These are phyloP conservation scores for Brachyalestes nurse DNA, from an alignment of 2,797 vertebrate genomes.

Conservation along the genomic window DNA sequence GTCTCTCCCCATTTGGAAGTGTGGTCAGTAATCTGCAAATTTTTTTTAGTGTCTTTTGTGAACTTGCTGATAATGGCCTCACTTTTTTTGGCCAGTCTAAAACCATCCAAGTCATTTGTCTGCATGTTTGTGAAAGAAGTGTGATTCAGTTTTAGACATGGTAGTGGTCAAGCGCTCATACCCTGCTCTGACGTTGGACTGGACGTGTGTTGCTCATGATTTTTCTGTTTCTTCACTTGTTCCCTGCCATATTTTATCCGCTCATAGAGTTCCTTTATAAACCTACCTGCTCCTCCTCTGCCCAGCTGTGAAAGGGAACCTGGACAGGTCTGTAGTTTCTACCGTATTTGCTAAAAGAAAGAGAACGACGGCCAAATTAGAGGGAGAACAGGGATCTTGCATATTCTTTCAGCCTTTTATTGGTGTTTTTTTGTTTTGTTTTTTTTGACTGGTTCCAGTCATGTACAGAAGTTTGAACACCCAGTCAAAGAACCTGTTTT, in stretches of 20 bases:
- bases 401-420: background rate
- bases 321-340: slow-evolving; percentile 6
- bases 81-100: background rate
- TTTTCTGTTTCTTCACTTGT: slow-evolving; percentile 9
- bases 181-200: background rate
- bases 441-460: too few relatives aligned
- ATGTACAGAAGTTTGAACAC: too few relatives aligned
- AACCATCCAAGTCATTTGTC: background rate
- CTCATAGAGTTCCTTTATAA: slow-evolving; percentile 12
- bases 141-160: slow-evolving; percentile 34
- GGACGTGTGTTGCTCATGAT: slow-evolving; percentile 1
- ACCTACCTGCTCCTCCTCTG: slow-evolving; percentile 21
- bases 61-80: background rate
- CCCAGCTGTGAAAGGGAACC: slow-evolving; percentile 21
- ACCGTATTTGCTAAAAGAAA: background rate
- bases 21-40: background rate
- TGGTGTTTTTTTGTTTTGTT: background rate
- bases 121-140: background rate
- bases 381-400: background rate
- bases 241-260: slow-evolving; percentile 23
- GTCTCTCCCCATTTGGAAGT: slow-evolving; percentile 37
- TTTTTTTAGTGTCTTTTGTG: background rate
- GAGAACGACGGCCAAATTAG: background rate
- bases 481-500: too few relatives aligned
- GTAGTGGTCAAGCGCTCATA: background rate